Conservation (phyloP, 2,888 invertebrate species). For the Melanotus villosus region DNA sequence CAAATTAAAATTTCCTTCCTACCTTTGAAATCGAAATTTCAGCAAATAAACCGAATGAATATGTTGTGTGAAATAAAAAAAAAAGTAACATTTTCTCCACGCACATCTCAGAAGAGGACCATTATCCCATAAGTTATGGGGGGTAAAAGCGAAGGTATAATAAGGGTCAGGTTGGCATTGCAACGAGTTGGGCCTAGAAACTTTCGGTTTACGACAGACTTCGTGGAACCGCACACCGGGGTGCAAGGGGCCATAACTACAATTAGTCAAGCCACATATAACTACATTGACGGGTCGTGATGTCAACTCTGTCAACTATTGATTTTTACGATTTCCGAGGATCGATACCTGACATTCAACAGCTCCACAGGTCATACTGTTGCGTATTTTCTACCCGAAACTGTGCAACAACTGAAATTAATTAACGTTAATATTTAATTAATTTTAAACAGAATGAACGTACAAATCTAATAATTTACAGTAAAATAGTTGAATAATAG, state of each 20-base stretch:
- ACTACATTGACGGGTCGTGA: constrained; percentile 60
- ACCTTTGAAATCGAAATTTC: too few species aligned
- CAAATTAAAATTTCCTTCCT: too few species aligned
- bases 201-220: constrained; percentile 63
- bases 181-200: constrained; percentile 18
- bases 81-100: constrained; percentile 10
- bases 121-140: constrained; percentile 30
- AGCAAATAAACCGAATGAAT: too few species aligned
- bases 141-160: constrained; percentile 28
- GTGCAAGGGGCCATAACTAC: constrained; percentile 59
- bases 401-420: neutral
- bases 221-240: constrained; percentile 64
- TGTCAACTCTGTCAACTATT: constrained; percentile 63
- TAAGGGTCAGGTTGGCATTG: constrained; percentile 22
- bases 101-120: constrained; percentile 21
- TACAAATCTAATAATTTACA: too few species aligned
- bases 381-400: neutral
- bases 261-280: constrained; percentile 65
- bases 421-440: too few species aligned
- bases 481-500: too few species aligned
- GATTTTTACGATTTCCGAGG: constrained; percentile 64
- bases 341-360: constrained; percentile 38
- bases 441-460: too few species aligned
- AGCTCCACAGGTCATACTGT: neutral
- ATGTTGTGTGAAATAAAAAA: too few species aligned